Conservation (phyloP, 2,888 invertebrate genomes). For the Timema podura region DNA sequence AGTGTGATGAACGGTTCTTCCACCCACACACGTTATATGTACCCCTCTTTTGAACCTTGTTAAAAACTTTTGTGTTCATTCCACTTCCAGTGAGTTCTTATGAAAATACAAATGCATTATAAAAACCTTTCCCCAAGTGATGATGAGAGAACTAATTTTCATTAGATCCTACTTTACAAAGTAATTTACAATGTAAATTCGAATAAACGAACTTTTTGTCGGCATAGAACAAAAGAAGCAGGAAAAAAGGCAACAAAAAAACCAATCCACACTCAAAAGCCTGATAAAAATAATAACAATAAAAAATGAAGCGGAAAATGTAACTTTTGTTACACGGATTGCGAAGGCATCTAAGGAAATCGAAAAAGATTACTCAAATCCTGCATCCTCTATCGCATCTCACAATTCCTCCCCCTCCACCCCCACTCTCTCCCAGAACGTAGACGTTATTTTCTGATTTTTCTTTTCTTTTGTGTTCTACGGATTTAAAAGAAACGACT, state of each 20-base stretch:
- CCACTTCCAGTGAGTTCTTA: too few relatives aligned
- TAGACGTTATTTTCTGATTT: background rate
- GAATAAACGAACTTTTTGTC: conserved; percentile 8
- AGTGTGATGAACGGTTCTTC: too few relatives aligned
- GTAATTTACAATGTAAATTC: conserved; percentile 15
- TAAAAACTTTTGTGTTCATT: too few relatives aligned
- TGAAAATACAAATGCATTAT: too few relatives aligned
- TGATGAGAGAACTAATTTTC: conserved; percentile 14
- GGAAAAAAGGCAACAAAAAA: too few relatives aligned
- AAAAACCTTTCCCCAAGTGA: background rate
- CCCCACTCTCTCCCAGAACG: background rate
- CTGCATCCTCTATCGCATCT: background rate
- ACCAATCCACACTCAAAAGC: background rate
- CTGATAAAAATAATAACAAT: conserved; percentile 13
- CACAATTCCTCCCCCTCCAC: background rate
- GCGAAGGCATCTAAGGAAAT: conserved; percentile 4
- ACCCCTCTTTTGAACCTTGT: too few relatives aligned
- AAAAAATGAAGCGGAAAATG: conserved; percentile 12
- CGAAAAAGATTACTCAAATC: conserved; percentile 16
- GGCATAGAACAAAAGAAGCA: background rate
- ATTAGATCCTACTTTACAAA: conserved; percentile 13
- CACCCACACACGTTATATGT: too few relatives aligned
- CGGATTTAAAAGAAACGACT: conserved; percentile 13
- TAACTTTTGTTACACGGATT: conserved; percentile 11
- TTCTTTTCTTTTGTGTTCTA: conserved; percentile 11